Percentiles rank a stretch among this genome's conserved stretches.
These are phyloP conservation scores for Cyrtodaria siliqua DNA, from an alignment of 2,888 invertebrate genomes.

Conservation along the genomic window DNA sequence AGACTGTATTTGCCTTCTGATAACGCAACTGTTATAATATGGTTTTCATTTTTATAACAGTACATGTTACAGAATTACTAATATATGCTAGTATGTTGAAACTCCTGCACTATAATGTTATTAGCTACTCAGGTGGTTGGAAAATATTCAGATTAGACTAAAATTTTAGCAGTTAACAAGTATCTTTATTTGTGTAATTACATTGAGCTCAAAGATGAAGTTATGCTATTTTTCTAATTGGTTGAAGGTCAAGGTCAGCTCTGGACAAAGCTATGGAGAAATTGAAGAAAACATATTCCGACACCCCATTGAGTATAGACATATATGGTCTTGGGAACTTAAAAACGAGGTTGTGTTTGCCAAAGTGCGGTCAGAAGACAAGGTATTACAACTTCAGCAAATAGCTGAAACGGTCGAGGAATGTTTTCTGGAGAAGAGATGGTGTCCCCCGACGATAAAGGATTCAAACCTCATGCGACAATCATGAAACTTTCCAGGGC, in stretches of 20 bases:
- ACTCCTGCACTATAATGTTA: no score
- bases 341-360: slow-evolving; percentile 69
- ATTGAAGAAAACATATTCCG: slow-evolving; percentile 21
- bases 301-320: slow-evolving; percentile 36
- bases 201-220: no score
- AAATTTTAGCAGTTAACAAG: no score
- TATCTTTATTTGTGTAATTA: no score
- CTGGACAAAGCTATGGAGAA: slow-evolving; percentile 48
- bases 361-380: slow-evolving; percentile 46
- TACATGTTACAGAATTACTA: no score
- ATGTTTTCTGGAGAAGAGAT: slow-evolving; percentile 52
- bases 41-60: no score
- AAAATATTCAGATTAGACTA: no score
- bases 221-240: no score
- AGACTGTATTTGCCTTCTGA: no score
- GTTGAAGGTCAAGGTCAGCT: slow-evolving; percentile 51
- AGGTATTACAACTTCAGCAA: slow-evolving; percentile 40
- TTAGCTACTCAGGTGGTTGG: no score
- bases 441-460: slow-evolving; percentile 54
- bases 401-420: slow-evolving; percentile 60
- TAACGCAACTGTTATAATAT: no score
- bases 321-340: slow-evolving; percentile 63
- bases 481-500: slow-evolving; percentile 68
- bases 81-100: no score
- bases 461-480: slow-evolving; percentile 71